A percentile compares a stretch with the other conserved stretches of the same genome.
phyloP scores from a whole-genome alignment of 2,888 invertebrate genomes.

The Drosophila flavopinicola region DNA sequence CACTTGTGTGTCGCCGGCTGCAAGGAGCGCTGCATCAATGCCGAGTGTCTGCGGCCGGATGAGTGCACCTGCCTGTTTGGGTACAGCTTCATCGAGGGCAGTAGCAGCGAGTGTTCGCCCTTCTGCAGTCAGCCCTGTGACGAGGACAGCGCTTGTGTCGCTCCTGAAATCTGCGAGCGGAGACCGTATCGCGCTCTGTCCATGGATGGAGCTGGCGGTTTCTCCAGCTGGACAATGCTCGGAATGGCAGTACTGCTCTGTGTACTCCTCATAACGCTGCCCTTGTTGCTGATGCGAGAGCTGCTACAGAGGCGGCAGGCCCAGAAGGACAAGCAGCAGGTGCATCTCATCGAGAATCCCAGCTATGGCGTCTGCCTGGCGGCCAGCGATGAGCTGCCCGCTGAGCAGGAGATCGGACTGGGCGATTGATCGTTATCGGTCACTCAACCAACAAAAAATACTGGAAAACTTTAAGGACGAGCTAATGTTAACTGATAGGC shows the following conservation, averaged over 20 bases:
- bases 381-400: constrained; percentile 49
- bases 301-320: constrained; percentile 60
- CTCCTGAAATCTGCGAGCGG: constrained; percentile 84
- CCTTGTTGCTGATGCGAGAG: constrained; percentile 69
- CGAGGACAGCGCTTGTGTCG: constrained; percentile 76
- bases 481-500: too few relatives aligned
- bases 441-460: neutral
- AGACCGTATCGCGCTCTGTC: constrained; percentile 36
- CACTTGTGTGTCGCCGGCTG: constrained; percentile 75
- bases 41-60: constrained; percentile 86
- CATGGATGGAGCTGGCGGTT: constrained; percentile 17
- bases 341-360: constrained; percentile 80
- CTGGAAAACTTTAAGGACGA: neutral
- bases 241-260: constrained; percentile 69
- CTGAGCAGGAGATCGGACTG: constrained; percentile 52
- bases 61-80: constrained; percentile 85
- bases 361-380: constrained; percentile 74
- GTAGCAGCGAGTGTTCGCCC: constrained; percentile 79
- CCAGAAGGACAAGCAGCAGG: constrained; percentile 66
- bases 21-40: constrained; percentile 78
- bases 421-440: constrained; percentile 39
- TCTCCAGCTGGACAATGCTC: constrained; percentile 56
- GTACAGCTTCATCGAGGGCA: constrained; percentile 76
- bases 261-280: constrained; percentile 56
- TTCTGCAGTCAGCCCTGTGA: constrained; percentile 76